Percentiles rank a stretch among this genome's conserved stretches.
Conservation (phyloP, 2,888 invertebrate species). For the Acanthosepion pharaonis region DNA sequence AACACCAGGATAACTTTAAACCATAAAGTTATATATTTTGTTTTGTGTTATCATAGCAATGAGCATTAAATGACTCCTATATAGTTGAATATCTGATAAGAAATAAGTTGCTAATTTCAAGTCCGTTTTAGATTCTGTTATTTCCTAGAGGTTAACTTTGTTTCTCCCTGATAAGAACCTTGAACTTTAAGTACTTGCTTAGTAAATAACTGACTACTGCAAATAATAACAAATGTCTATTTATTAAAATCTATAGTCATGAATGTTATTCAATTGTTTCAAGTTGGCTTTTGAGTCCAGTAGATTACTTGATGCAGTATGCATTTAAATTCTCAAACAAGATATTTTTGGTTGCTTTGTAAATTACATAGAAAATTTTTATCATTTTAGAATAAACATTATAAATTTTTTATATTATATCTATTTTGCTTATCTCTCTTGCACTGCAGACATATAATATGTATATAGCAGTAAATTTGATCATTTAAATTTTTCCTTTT, state of each 20-base stretch:
- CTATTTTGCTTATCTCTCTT: too few relatives aligned
- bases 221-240: neutral
- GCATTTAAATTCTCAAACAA: neutral
- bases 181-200: neutral
- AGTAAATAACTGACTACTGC: neutral
- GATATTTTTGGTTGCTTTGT: neutral
- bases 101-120: neutral
- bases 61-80: too few relatives aligned
- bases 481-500: too few relatives aligned
- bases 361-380: neutral
- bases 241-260: neutral
- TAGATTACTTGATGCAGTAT: neutral
- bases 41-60: too few relatives aligned
- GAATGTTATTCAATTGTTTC: neutral
- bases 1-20: too few relatives aligned
- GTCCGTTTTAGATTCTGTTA: neutral
- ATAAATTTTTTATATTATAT: neutral
- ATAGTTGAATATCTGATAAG: neutral
- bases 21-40: too few relatives aligned
- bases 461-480: too few relatives aligned
- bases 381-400: neutral
- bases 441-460: too few relatives aligned
- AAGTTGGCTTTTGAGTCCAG: neutral
- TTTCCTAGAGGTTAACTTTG: neutral
- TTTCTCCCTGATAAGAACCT: neutral